Evolutionary conservation across 2,113 vertebrate genomes (phyloP).

Genomic region (Sminthopsis crassicaudata): DNA sequence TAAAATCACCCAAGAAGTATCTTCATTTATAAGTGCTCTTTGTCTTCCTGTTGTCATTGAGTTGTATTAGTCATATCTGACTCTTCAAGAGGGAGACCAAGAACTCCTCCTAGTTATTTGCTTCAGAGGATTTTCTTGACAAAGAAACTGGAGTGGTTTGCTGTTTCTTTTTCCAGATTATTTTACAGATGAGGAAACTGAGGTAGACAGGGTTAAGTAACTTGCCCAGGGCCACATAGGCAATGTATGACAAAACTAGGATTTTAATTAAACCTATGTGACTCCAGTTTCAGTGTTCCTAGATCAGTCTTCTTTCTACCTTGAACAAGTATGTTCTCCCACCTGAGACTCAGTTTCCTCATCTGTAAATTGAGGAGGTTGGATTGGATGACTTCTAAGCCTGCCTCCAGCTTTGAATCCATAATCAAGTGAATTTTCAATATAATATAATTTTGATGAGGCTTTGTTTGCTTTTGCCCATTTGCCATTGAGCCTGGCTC

Average conservation of each 20-base stretch:
- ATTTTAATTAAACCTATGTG: background rate
- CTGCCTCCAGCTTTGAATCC: background rate
- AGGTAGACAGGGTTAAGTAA: background rate
- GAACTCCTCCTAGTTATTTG: background rate
- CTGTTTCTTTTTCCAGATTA: background rate
- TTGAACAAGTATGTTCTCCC: background rate
- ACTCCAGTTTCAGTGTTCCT: background rate
- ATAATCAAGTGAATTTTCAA: background rate
- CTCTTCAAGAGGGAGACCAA: background rate
- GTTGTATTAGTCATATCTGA: background rate
- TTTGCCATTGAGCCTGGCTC: slow-evolving; percentile 64
- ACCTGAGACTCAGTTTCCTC: slow-evolving; percentile 1
- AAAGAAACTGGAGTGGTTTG: background rate
- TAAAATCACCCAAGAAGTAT: slow-evolving; percentile 16
- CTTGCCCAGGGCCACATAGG: background rate
- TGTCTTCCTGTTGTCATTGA: background rate
- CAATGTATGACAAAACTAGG: background rate
- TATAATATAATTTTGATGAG: slow-evolving; percentile 43
- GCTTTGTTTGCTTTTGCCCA: slow-evolving; percentile 61
- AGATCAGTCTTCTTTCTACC: background rate
- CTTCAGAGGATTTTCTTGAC: background rate
- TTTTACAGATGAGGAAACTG: background rate
- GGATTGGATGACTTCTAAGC: background rate
- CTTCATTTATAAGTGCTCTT: slow-evolving; percentile 50
- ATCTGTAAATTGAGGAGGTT: background rate